These are phyloP conservation scores for Strigamia maritima DNA, from an alignment of 2,888 invertebrate species.

Conservation along the genomic window DNA sequence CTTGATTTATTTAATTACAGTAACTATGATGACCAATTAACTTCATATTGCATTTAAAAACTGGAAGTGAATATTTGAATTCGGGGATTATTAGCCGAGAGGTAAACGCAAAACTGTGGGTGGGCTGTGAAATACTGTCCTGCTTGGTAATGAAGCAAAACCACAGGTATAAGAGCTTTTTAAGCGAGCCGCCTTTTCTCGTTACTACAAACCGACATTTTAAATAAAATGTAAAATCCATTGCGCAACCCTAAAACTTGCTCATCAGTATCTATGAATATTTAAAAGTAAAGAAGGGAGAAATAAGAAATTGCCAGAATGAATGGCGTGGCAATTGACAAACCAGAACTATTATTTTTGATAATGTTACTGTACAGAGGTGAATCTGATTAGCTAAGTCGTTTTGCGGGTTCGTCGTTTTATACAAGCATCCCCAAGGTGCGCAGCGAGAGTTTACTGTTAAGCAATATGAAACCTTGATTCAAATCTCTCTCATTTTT, in stretches of 20 bases:
- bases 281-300: neutral
- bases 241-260: neutral
- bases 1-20: neutral
- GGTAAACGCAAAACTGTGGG: neutral
- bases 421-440: constrained; percentile 23
- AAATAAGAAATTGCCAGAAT: neutral
- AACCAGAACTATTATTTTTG: neutral
- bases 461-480: constrained; percentile 25
- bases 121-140: constrained; percentile 20
- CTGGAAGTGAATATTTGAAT: constrained; percentile 25
- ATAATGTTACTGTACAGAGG: constrained; percentile 13
- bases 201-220: constrained; percentile 7
- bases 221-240: neutral
- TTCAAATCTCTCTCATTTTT: constrained; percentile 28
- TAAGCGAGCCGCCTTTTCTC: constrained; percentile 11
- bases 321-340: neutral
- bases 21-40: constrained; percentile 8
- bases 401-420: constrained; percentile 24
- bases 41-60: constrained; percentile 13
- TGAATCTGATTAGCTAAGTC: constrained; percentile 21
- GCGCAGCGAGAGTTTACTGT: constrained; percentile 16
- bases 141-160: constrained; percentile 16
- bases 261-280: neutral
- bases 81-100: constrained; percentile 20
- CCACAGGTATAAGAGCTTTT: constrained; percentile 27